Evolutionary conservation across 2,888 invertebrate genomes (phyloP).

Genomic region (Nasonia oneida): DNA sequence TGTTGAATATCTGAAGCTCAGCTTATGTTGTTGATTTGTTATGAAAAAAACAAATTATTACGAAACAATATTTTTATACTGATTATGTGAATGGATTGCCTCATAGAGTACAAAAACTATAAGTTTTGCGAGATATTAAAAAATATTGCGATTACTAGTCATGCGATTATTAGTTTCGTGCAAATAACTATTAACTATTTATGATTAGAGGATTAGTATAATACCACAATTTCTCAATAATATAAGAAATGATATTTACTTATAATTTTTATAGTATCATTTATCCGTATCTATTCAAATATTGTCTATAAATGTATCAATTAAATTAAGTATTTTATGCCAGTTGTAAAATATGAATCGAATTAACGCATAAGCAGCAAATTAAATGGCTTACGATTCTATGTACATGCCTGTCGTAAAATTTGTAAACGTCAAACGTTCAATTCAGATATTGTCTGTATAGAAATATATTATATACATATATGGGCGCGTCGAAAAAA

Average conservation of each 20-base stretch:
- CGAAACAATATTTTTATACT: neutral
- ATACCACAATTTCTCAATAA: neutral
- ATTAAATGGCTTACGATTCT: slow-evolving; percentile 1
- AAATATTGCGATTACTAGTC: neutral
- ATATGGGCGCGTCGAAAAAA: neutral
- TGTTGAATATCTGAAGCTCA: neutral
- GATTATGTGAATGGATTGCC: neutral
- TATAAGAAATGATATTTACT: neutral
- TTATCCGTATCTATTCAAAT: slow-evolving; percentile 7
- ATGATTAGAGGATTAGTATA: neutral
- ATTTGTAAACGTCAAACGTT: slow-evolving; percentile 46
- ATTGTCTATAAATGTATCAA: neutral
- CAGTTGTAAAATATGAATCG: neutral
- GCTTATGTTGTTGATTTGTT: slow-evolving; percentile 9
- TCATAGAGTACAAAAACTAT: neutral
- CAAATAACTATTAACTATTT: neutral
- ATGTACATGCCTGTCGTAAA: slow-evolving; percentile 38
- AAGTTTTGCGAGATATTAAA: neutral
- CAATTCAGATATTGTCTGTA: slow-evolving; percentile 42
- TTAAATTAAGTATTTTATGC: neutral
- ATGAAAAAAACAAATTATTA: neutral
- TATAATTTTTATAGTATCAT: neutral
- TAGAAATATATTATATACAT: slow-evolving; percentile 29
- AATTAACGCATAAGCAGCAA: neutral
- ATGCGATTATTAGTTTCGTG: neutral